phyloP scores from a whole-genome alignment of 2,113 vertebrate species.

The Hypocryptadius cinnamomeus region DNA sequence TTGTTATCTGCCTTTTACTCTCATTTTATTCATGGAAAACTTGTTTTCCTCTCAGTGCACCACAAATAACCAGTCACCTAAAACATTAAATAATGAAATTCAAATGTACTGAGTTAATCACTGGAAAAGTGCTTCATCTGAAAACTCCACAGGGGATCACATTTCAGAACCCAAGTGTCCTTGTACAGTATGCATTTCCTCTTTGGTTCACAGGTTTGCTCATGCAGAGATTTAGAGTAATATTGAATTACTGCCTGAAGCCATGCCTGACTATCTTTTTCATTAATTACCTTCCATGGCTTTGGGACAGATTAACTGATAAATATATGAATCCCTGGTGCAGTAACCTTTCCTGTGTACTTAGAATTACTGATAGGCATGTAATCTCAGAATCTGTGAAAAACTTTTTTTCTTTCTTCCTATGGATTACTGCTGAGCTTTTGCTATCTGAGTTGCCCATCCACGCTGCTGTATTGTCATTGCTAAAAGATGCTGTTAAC shows the following conservation, averaged over 20 bases:
- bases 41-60: constrained; percentile 1
- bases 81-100: constrained; percentile 57
- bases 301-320: constrained; percentile 59
- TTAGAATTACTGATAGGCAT: constrained; percentile 1
- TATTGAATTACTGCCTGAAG: constrained; percentile 60
- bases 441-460: not conserved
- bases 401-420: not conserved
- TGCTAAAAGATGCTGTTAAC: not conserved
- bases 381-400: not conserved
- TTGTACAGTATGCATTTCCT: constrained; percentile 51
- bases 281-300: constrained; percentile 56
- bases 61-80: constrained; percentile 43
- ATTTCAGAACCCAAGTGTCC: constrained; percentile 52
- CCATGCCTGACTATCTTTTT: constrained; percentile 48
- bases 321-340: constrained; percentile 20
- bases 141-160: constrained; percentile 5
- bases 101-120: constrained; percentile 48
- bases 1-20: not conserved
- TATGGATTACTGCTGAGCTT: not conserved
- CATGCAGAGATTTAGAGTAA: constrained; percentile 45
- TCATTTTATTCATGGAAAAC: constrained; percentile 44
- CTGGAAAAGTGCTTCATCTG: constrained; percentile 51
- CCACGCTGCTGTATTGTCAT: not conserved
- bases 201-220: constrained; percentile 42
- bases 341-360: constrained; percentile 10